A percentile compares a stretch with the other conserved stretches of the same genome.
Evolutionary conservation across 1,140 invertebrate genomes (phyloP).

Genomic region (Drosophila ficusphila): DNA sequence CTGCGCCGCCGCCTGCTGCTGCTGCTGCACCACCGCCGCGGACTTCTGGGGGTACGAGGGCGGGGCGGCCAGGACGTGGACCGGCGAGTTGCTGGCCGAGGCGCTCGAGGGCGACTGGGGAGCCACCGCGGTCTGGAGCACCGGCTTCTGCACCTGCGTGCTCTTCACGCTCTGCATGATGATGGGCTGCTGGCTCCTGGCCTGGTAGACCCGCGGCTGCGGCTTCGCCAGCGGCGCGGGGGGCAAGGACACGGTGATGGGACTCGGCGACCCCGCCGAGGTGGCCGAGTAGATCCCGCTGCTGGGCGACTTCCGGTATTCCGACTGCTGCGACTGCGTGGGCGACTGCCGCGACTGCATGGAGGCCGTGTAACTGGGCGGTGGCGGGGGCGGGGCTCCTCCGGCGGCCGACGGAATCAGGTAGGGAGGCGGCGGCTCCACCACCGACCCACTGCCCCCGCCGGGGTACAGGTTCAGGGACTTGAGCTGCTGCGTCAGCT

Average conservation of each 20-base stretch:
- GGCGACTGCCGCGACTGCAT: conserved; percentile 94
- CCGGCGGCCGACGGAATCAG: conserved; percentile 88
- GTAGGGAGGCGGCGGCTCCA: conserved; percentile 89
- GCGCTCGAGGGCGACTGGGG: conserved; percentile 89
- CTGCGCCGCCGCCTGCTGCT: conserved; percentile 84
- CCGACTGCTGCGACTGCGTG: conserved; percentile 89
- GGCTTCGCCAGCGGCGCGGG: conserved; percentile 86
- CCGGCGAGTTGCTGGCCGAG: conserved; percentile 85
- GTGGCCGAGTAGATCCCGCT: conserved; percentile 91
- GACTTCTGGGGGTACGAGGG: conserved; percentile 89
- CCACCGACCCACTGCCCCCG: conserved; percentile 86
- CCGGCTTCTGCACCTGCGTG: conserved; percentile 96
- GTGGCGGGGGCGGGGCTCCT: conserved; percentile 82
- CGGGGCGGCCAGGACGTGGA: conserved; percentile 86
- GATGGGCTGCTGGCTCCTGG: conserved; percentile 94
- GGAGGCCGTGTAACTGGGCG: conserved; percentile 92
- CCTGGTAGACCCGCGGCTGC: conserved; percentile 89
- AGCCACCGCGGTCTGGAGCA: conserved; percentile 96
- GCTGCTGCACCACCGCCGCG: conserved; percentile 85
- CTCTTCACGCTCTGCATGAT: conserved; percentile 98
- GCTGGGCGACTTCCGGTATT: conserved; percentile 89
- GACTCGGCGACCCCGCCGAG: conserved; percentile 90
- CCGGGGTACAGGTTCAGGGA: conserved; percentile 92
- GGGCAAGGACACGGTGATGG: conserved; percentile 89
- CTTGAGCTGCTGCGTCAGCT: conserved; percentile 93